Conservation (phyloP, 2,888 invertebrate genomes). For the Drosophila melanosoma region DNA sequence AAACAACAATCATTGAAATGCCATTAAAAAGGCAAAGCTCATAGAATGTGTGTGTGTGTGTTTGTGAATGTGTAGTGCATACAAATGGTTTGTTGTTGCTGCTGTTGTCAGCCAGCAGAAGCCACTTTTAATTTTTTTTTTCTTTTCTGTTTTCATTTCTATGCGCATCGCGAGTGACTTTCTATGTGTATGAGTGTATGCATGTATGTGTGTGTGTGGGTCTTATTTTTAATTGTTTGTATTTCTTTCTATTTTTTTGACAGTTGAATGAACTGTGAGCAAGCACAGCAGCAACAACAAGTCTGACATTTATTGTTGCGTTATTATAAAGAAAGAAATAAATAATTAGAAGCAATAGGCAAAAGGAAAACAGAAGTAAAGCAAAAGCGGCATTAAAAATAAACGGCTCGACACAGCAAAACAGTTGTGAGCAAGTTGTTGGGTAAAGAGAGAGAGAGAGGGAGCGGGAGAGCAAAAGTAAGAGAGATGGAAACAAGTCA, state of each 20-base stretch:
- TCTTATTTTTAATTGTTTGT: conserved; percentile 31
- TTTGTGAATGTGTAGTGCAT: background rate
- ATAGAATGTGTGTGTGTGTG: conserved; percentile 13
- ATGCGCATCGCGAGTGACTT: conserved; percentile 43
- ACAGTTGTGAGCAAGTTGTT: conserved; percentile 10
- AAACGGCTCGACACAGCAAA: conserved; percentile 20
- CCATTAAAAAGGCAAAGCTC: conserved; percentile 47
- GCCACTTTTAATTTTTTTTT: conserved; percentile 49
- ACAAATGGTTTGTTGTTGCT: conserved; percentile 20
- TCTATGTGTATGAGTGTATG: conserved; percentile 26
- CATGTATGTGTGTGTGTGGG: background rate
- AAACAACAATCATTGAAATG: conserved; percentile 23
- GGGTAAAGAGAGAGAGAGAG: background rate
- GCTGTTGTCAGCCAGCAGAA: conserved; percentile 15
- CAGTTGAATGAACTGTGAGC: conserved; percentile 81
- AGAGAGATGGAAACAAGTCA: conserved; percentile 11
- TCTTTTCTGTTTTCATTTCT: conserved; percentile 31
- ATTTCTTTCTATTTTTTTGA: conserved; percentile 68
- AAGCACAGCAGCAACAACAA: conserved; percentile 17
- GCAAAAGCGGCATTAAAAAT: conserved; percentile 38
- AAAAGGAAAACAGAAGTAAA: conserved; percentile 44
- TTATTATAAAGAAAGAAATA: conserved; percentile 33
- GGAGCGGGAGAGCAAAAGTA: conserved; percentile 3
- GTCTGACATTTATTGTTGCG: conserved; percentile 31
- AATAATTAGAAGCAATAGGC: conserved; percentile 56